Evolutionary conservation across 2,888 invertebrate species (phyloP).

Genomic region (Lottia scabra): DNA sequence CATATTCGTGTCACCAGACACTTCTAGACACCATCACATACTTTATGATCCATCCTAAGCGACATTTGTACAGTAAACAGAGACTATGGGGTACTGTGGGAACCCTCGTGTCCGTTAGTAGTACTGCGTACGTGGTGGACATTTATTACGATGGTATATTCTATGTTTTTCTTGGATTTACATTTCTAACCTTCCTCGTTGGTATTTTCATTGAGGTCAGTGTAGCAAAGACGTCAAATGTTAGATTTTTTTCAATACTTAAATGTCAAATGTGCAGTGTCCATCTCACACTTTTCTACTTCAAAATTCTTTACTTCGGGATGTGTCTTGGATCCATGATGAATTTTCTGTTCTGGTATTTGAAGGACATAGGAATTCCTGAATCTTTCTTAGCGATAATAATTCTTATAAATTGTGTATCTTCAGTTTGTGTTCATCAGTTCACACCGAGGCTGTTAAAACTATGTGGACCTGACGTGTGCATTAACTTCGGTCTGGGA

Average conservation of each 20-base stretch:
- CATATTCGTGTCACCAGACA: conserved; percentile 12
- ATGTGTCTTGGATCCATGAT: conserved; percentile 91
- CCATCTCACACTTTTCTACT: conserved; percentile 76
- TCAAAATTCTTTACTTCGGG: conserved; percentile 84
- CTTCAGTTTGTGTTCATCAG: conserved; percentile 24
- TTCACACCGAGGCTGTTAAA: conserved; percentile 80
- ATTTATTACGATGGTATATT: conserved; percentile 28
- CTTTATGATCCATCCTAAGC: conserved; percentile 23
- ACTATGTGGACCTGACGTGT: conserved; percentile 79
- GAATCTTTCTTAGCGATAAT: conserved; percentile 43
- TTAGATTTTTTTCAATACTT: not conserved
- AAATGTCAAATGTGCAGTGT: conserved; percentile 7
- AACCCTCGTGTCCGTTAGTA: conserved; percentile 16
- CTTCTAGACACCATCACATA: conserved; percentile 32
- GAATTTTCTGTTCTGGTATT: conserved; percentile 86
- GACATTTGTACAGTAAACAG: conserved; percentile 28
- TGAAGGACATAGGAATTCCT: conserved; percentile 69
- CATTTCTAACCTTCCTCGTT: conserved; percentile 80
- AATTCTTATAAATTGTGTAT: conserved; percentile 39
- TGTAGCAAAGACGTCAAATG: not conserved
- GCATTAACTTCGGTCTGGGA: conserved; percentile 85
- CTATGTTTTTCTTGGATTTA: conserved; percentile 72
- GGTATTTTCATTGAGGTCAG: conserved; percentile 67
- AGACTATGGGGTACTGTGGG: conserved; percentile 34
- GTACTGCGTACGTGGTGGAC: conserved; percentile 19